A percentile compares a stretch with the other conserved stretches of the same genome.
Conservation (phyloP, 2,888 invertebrate genomes). For the Drosophila prolongata region DNA sequence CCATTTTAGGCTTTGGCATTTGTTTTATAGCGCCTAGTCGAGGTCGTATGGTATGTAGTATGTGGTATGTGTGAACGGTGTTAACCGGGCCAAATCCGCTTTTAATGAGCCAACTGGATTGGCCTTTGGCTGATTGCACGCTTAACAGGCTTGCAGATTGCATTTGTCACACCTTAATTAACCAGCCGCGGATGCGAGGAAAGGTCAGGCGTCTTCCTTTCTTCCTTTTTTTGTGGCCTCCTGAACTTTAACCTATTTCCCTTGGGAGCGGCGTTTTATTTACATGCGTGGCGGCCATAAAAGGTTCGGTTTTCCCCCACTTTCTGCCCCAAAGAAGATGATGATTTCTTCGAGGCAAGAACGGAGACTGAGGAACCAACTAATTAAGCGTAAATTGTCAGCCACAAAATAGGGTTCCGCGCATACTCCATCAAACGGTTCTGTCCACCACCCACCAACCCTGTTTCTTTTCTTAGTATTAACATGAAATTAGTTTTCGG, state of each 20-base stretch:
- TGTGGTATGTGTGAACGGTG: neutral
- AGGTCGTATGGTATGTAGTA: conserved; percentile 2
- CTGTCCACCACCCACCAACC: conserved; percentile 27
- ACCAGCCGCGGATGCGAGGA: conserved; percentile 31
- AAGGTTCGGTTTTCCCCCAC: conserved; percentile 11
- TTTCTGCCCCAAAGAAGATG: conserved; percentile 26
- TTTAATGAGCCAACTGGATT: conserved; percentile 45
- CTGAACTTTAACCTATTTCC: conserved; percentile 34
- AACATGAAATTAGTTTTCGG: conserved; percentile 75
- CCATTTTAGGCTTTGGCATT: conserved; percentile 64
- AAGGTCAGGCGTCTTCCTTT: conserved; percentile 52
- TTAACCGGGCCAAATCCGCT: conserved; percentile 29
- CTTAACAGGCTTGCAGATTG: conserved; percentile 46
- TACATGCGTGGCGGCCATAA: conserved; percentile 26
- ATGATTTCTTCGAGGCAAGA: conserved; percentile 52
- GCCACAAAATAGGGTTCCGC: conserved; percentile 47
- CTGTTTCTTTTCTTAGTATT: conserved; percentile 50
- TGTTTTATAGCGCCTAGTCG: conserved; percentile 43
- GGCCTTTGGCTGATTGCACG: conserved; percentile 52
- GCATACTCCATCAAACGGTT: conserved; percentile 25
- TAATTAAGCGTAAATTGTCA: conserved; percentile 64
- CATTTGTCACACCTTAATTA: conserved; percentile 64
- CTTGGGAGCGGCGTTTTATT: conserved; percentile 25
- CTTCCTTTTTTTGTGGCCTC: conserved; percentile 5
- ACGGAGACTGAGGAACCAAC: conserved; percentile 45